A percentile compares a stretch with the other conserved stretches of the same genome.
These are phyloP conservation scores for Boloria selene DNA, from an alignment of 2,888 invertebrate genomes.

Conservation along the genomic window DNA sequence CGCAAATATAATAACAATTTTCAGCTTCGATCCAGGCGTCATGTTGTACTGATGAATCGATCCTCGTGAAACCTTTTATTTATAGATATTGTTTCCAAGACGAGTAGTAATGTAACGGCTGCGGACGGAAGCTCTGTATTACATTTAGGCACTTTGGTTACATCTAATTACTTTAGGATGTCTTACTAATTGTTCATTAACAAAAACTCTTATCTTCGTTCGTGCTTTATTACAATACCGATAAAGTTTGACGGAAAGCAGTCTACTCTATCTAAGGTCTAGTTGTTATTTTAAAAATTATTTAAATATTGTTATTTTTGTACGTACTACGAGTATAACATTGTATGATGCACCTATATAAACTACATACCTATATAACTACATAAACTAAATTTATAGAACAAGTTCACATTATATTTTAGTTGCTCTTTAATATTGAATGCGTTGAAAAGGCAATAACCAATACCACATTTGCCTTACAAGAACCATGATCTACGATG, in stretches of 20 bases:
- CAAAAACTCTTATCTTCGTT: slow-evolving; percentile 34
- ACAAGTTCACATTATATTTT: no score
- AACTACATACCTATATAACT: no score
- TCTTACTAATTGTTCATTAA: slow-evolving; percentile 43
- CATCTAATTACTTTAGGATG: slow-evolving; percentile 48
- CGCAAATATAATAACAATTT: slow-evolving; percentile 1
- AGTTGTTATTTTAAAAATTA: no score
- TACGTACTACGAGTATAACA: no score
- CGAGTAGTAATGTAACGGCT: slow-evolving; percentile 20
- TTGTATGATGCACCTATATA: no score
- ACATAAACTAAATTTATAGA: no score
- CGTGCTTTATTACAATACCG: slow-evolving; percentile 7
- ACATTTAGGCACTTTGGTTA: slow-evolving; percentile 44
- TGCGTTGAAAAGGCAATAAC: no score
- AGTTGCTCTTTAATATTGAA: no score
- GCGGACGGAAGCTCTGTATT: slow-evolving; percentile 41
- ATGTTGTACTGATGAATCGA: slow-evolving; percentile 10
- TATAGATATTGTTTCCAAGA: slow-evolving; percentile 4
- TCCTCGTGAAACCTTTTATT: slow-evolving; percentile 16
- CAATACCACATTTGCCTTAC: no score
- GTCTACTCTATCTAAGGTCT: no score
- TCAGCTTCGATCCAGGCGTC: slow-evolving; percentile 1
- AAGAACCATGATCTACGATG: no score
- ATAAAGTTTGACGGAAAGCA: not conserved
- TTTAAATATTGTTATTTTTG: no score